Evolutionary conservation across 2,888 invertebrate genomes (phyloP).

Genomic region (Troilus luridus): DNA sequence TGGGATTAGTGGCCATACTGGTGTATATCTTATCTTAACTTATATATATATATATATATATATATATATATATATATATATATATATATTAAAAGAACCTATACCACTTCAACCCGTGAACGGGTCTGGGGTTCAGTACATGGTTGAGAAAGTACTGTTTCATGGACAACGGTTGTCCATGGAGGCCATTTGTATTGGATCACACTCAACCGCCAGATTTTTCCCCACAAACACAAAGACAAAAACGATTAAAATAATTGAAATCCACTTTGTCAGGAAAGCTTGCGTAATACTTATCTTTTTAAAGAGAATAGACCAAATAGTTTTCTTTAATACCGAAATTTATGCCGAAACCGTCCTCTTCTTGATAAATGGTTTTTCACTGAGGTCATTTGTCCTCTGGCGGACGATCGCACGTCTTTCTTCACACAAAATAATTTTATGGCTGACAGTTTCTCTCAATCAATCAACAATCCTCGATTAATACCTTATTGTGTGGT

Average conservation of each 20-base stretch:
- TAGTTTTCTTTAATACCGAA: not conserved
- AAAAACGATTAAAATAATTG: not conserved
- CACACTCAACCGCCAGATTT: too few species aligned
- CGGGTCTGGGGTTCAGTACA: too few species aligned
- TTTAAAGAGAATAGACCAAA: not conserved
- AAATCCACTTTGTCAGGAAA: not conserved
- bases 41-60: too few species aligned
- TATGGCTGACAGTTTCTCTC: not conserved
- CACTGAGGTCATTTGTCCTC: conserved; percentile 27
- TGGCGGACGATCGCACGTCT: not conserved
- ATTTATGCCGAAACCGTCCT: not conserved
- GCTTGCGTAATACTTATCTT: not conserved
- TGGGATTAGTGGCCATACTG: too few species aligned
- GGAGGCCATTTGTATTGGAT: too few species aligned
- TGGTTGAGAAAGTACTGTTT: too few species aligned
- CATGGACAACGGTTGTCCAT: too few species aligned
- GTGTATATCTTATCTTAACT: too few species aligned
- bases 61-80: too few species aligned
- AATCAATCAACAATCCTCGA: not conserved
- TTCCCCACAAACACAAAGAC: too few species aligned
- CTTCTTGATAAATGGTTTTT: conserved; percentile 1
- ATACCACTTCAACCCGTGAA: too few species aligned
- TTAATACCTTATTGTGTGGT: not conserved
- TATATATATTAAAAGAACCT: too few species aligned
- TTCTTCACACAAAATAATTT: conserved; percentile 26